A percentile compares a stretch with the other conserved stretches of the same genome.
phyloP scores from a whole-genome alignment of 1,140 invertebrate species.

The Achroia grisella region DNA sequence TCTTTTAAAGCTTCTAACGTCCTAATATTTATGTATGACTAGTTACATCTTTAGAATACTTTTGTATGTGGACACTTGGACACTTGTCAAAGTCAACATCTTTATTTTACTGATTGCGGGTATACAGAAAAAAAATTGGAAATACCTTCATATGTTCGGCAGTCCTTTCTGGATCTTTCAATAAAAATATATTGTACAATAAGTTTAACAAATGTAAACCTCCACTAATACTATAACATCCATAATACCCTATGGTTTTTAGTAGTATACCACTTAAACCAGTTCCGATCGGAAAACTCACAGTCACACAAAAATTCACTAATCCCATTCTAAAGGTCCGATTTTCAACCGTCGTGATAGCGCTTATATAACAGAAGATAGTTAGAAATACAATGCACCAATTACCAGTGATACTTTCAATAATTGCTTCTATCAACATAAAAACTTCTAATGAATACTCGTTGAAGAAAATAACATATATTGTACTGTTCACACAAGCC shows the following conservation, averaged over 20 bases:
- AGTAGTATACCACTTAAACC: conserved; percentile 56
- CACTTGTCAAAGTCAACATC: too few relatives aligned
- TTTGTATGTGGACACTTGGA: too few relatives aligned
- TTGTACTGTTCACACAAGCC: conserved; percentile 55
- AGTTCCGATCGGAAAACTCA: conserved; percentile 66
- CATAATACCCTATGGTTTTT: conserved; percentile 56
- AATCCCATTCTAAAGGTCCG: conserved; percentile 74
- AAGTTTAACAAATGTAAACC: conserved; percentile 46
- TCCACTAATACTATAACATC: conserved; percentile 42
- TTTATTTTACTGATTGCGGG: conserved; percentile 33
- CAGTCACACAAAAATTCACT: conserved; percentile 69
- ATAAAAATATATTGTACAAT: conserved; percentile 36
- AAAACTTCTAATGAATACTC: conserved; percentile 61
- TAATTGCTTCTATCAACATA: conserved; percentile 61
- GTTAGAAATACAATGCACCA: conserved; percentile 71
- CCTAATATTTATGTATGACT: too few relatives aligned
- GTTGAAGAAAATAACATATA: conserved; percentile 69
- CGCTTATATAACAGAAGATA: conserved; percentile 73
- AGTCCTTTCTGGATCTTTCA: conserved; percentile 75
- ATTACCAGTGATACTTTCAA: conserved; percentile 70
- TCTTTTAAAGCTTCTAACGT: too few relatives aligned
- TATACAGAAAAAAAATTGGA: conserved; percentile 16
- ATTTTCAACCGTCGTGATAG: conserved; percentile 69
- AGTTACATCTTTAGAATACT: too few relatives aligned
- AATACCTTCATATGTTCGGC: conserved; percentile 76